Percentiles rank a stretch among this genome's conserved stretches.
phyloP scores from a whole-genome alignment of 2,888 invertebrate species.

The Drosophila bunnanda region DNA sequence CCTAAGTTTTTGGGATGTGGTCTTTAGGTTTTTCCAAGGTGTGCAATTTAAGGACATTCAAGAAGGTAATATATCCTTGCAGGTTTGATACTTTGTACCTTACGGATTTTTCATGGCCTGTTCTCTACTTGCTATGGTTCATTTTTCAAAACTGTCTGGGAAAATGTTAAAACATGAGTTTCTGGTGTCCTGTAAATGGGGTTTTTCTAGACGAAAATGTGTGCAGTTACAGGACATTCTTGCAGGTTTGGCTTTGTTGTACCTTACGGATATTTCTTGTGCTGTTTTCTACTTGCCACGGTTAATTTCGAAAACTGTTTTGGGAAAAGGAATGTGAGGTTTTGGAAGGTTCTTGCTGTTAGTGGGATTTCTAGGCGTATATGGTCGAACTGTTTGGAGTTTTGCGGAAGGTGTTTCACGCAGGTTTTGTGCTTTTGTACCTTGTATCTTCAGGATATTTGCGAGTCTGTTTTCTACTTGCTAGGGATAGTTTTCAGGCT shows the following conservation, averaged over 20 bases:
- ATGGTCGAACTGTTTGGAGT: neutral
- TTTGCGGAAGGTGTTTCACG: constrained; percentile 18
- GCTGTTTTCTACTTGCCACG: constrained; percentile 17
- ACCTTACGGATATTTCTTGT: constrained; percentile 5
- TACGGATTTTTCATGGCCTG: constrained; percentile 54
- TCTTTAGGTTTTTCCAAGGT: constrained; percentile 26
- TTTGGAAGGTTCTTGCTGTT: constrained; percentile 3
- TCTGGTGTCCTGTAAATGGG: constrained; percentile 10
- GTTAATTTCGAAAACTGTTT: neutral
- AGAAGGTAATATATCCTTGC: neutral
- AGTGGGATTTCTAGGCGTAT: neutral
- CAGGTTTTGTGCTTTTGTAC: constrained; percentile 4
- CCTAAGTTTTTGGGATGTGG: neutral
- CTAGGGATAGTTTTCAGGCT: constrained; percentile 20
- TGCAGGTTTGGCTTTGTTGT: constrained; percentile 1
- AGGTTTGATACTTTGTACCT: constrained; percentile 1
- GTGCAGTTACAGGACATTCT: constrained; percentile 7
- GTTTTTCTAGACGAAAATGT: constrained; percentile 19
- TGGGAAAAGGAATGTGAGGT: neutral
- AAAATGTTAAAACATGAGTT: constrained; percentile 1
- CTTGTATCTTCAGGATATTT: constrained; percentile 12
- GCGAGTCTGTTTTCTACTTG: constrained; percentile 21
- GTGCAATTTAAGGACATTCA: constrained; percentile 7
- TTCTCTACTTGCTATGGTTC: constrained; percentile 29
- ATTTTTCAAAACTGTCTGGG: neutral